Percentiles rank a stretch among this genome's conserved stretches.
These are phyloP conservation scores for Trichomalopsis sarcophagae DNA, from an alignment of 1,140 invertebrate genomes.

Conservation along the genomic window DNA sequence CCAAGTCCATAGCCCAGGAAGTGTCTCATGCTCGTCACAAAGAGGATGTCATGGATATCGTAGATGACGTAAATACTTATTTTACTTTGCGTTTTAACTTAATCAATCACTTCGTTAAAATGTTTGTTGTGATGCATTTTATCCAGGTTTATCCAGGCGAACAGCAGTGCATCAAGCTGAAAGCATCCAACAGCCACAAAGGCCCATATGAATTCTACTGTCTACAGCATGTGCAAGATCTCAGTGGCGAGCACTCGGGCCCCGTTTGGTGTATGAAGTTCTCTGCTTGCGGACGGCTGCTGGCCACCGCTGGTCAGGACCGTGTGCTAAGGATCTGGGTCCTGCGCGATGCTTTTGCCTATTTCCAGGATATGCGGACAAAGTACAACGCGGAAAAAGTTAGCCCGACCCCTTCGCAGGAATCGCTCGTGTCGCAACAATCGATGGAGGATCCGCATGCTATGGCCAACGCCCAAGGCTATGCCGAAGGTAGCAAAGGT, in stretches of 20 bases:
- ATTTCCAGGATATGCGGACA: conserved; percentile 95
- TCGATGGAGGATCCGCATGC: conserved; percentile 80
- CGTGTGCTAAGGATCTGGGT: conserved; percentile 95
- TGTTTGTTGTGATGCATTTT: no score
- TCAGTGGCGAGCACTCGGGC: conserved; percentile 89
- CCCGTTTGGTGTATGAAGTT: conserved; percentile 99
- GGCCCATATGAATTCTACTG: conserved; percentile 96
- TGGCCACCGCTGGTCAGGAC: conserved; percentile 98
- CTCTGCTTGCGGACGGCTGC: conserved; percentile 92
- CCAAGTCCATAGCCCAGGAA: conserved; percentile 92
- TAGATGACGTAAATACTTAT: conserved; percentile 80
- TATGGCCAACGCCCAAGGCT: conserved; percentile 71
- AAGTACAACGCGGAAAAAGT: conserved; percentile 93
- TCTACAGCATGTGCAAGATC: conserved; percentile 82
- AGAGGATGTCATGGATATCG: conserved; percentile 89
- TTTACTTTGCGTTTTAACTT: conserved; percentile 32
- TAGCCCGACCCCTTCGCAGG: conserved; percentile 92
- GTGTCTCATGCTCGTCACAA: conserved; percentile 89
- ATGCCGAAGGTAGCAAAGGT: conserved; percentile 75
- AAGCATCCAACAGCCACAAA: conserved; percentile 95
- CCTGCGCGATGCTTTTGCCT: conserved; percentile 88
- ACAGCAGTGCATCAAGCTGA: conserved; percentile 89
- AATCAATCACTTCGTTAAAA: no score
- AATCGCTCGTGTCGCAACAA: conserved; percentile 88
- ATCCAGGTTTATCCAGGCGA: conserved; percentile 78